phyloP scores from a whole-genome alignment of 2,113 vertebrate species.

The Chloroceryle aenea region DNA sequence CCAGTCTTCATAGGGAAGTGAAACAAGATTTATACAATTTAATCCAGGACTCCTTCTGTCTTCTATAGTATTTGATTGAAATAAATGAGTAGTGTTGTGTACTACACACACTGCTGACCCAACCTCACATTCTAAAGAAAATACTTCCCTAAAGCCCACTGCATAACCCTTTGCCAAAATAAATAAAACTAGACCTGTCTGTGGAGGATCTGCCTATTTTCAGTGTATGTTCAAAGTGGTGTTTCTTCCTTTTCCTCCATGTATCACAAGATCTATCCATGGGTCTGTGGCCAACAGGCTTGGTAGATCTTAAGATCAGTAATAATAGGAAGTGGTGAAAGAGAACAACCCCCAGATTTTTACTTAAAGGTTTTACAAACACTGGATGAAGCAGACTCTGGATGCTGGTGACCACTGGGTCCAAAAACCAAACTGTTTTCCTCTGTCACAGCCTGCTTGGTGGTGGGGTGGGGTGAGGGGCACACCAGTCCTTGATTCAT shows the following conservation, averaged over 20 bases:
- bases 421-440: background rate
- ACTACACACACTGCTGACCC: fast-evolving
- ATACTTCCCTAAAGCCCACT: background rate
- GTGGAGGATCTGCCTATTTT: background rate
- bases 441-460: fast-evolving
- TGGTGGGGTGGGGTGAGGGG: background rate
- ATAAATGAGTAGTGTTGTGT: background rate
- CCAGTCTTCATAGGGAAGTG: background rate
- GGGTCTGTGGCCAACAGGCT: background rate
- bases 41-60: background rate
- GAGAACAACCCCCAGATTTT: background rate
- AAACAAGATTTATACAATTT: background rate
- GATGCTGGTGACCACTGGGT: background rate
- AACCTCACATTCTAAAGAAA: background rate
- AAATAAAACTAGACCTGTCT: background rate
- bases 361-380: background rate
- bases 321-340: background rate
- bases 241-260: background rate
- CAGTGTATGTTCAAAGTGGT: background rate
- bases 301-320: background rate
- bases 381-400: background rate
- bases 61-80: background rate
- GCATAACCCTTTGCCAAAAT: background rate
- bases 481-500: background rate
- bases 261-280: fast-evolving